Evolutionary conservation across 2,797 vertebrate genomes (phyloP).

Genomic region (Fistularia commersonii): DNA sequence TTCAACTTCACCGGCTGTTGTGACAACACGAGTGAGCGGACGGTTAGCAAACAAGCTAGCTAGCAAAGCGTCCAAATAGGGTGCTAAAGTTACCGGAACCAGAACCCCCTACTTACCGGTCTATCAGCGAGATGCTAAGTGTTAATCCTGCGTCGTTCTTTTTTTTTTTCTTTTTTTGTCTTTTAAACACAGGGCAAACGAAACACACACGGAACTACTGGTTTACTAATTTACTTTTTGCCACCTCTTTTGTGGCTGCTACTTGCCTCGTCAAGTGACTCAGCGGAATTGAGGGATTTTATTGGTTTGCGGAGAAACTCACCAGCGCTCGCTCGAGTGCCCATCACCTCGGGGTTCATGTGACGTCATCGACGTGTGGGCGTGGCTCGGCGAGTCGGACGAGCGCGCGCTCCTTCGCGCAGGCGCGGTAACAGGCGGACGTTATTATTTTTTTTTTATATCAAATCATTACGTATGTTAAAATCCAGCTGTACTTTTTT

Average conservation of each 20-base stretch:
- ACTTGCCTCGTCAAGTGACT: slow-evolving; percentile 64
- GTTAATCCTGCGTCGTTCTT: too few species aligned
- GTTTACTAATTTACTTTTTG: too few species aligned
- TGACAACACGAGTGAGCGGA: slow-evolving; percentile 20
- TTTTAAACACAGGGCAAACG: too few species aligned
- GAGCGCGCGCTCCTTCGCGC: too few species aligned
- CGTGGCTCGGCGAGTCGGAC: too few species aligned
- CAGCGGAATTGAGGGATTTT: slow-evolving; percentile 52
- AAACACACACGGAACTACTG: too few species aligned
- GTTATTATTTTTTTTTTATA: too few species aligned
- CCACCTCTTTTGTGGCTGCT: too few species aligned
- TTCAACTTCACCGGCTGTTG: slow-evolving; percentile 7
- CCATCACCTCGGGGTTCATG: slow-evolving; percentile 51
- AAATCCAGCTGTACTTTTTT: too few species aligned
- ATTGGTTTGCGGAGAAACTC: slow-evolving; percentile 74
- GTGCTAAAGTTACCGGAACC: background rate
- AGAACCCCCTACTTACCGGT: slow-evolving; percentile 56
- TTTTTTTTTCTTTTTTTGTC: too few species aligned
- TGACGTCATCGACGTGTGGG: slow-evolving; percentile 45
- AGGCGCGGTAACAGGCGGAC: too few species aligned
- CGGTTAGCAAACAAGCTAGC: slow-evolving; percentile 12
- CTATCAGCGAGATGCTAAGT: slow-evolving; percentile 21
- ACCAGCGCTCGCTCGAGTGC: slow-evolving; percentile 74
- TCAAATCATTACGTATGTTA: too few species aligned
- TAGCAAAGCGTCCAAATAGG: background rate